phyloP scores from a whole-genome alignment of 2,113 vertebrate genomes.

The Vulpes vulpes region DNA sequence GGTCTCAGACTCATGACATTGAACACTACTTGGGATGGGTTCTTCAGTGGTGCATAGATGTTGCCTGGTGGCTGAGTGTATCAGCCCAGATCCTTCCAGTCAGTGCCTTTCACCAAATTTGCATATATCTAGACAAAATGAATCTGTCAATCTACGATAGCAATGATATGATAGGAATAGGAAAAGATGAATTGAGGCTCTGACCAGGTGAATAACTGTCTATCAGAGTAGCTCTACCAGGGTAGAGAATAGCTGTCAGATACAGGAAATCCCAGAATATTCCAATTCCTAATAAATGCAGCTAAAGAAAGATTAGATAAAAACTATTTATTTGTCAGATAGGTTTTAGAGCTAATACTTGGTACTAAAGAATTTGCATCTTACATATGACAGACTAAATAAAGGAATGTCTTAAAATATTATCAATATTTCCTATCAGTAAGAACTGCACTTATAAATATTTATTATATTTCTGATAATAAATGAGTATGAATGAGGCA shows the following conservation, averaged over 20 bases:
- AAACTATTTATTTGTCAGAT: constrained; percentile 79
- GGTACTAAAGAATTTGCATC: constrained; percentile 72
- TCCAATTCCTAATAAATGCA: constrained; percentile 60
- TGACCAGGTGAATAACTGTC: not conserved
- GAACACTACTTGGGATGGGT: accelerated
- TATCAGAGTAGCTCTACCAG: too few species aligned
- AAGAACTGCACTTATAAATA: constrained; percentile 81
- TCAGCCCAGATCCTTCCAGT: not conserved
- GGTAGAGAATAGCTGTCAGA: not conserved
- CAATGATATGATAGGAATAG: not conserved
- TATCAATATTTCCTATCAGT: constrained; percentile 75
- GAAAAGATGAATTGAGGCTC: not conserved
- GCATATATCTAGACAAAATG: not conserved
- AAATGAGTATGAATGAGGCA: constrained; percentile 70
- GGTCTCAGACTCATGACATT: not conserved
- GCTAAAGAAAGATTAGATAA: constrained; percentile 76
- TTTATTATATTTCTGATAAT: constrained; percentile 76
- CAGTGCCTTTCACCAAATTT: not conserved
- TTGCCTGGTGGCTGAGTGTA: too few species aligned
- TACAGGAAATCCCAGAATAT: not conserved
- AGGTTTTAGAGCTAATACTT: constrained; percentile 76
- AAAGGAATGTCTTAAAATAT: constrained; percentile 77
- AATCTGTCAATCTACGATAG: not conserved
- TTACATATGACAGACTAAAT: constrained; percentile 77
- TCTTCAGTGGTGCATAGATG: too few species aligned